Base-by-base conservation (phyloP, 2,888 invertebrate genomes). In the Clepsis dumicolana region DNA sequence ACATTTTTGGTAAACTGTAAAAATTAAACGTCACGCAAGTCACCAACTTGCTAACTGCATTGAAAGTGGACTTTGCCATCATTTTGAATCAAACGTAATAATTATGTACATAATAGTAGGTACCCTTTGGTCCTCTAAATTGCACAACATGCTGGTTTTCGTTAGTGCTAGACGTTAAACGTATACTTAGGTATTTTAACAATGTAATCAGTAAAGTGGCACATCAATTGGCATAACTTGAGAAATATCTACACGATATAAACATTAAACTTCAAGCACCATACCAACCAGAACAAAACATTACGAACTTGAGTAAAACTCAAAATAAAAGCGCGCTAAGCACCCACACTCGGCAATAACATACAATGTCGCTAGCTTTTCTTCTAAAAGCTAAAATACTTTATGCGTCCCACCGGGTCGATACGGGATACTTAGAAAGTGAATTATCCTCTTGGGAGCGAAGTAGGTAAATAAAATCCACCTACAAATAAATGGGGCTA, bases 341-440 rank as follows among this genome's bases (percentile, higher is more conserved):
- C 41, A 59, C 52, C 21, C 16, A 61, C 53, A 29, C 16, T 35
- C 3, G 10, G 29, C 35, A 60, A 69, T 60, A 64, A 56, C 64
- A 65, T 64, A 68, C 64, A 67, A 44, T 67, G 60, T 60, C 67
- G 59, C 63, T 48, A 67, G 56, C 77, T 78, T 77, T 44, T 73
- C 74, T 72, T 75, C 74, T 74, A 80, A 82, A 82, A 82, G 77
- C 73, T 75, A 85, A 89, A 88, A 88, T 86, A 86, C 83, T 89
- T 89, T 88, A 90, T 89, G 80, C 78, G 88, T 89, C 90, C 90
- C 90, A 80, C 82, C 83, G 85, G 89, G 83, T 91, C 89, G 86
- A 90, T 90, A 87, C 84, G 84, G 79, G 84, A 88, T 89, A 88
- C 88, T 90, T 88, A 90, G 88, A 90, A 91, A 91, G 86, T 90